Evolutionary conservation across 2,113 vertebrate species (phyloP).

Genomic region (Zingel zingel): DNA sequence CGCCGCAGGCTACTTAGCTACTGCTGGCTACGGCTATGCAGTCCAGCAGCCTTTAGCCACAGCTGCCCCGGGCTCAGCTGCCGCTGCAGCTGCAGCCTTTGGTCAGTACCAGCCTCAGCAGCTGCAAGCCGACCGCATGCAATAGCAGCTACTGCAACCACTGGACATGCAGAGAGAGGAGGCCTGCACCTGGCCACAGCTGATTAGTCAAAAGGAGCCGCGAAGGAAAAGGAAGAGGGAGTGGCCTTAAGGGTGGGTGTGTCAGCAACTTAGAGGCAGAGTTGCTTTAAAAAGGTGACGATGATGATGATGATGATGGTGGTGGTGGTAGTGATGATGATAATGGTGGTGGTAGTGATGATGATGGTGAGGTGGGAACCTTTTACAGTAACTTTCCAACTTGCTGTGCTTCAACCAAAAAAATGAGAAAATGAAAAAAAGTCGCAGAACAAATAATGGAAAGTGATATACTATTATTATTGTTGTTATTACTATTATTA

Average conservation of each 20-base stretch:
- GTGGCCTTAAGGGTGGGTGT: conserved; percentile 47
- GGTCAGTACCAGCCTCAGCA: conserved; percentile 97
- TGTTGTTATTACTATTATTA: conserved; percentile 55
- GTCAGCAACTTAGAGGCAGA: conserved; percentile 60
- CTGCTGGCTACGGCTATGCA: conserved; percentile 93
- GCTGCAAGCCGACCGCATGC: conserved; percentile 97
- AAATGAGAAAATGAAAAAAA: conserved; percentile 74
- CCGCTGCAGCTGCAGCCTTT: conserved; percentile 91
- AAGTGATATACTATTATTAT: conserved; percentile 75
- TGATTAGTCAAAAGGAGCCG: conserved; percentile 58
- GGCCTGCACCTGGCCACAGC: conserved; percentile 46
- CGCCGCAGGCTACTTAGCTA: conserved; percentile 90
- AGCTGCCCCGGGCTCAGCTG: conserved; percentile 88
- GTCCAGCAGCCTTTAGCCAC: conserved; percentile 93
- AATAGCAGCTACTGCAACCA: conserved; percentile 87
- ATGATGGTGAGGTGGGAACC: conserved; percentile 81
- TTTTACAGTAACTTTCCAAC: conserved; percentile 83
- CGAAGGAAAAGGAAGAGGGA: conserved; percentile 62
- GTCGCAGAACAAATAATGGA: conserved; percentile 77
- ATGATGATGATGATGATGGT: conserved; percentile 51
- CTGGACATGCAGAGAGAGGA: conserved; percentile 60
- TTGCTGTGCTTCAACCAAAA: conserved; percentile 88
- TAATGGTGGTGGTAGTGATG: conserved; percentile 60
- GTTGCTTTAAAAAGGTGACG: conserved; percentile 63
- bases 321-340: conserved; percentile 4